These are phyloP conservation scores for Phrynocephalus versicolor DNA, from an alignment of 2,113 vertebrate genomes.

Conservation along the genomic window DNA sequence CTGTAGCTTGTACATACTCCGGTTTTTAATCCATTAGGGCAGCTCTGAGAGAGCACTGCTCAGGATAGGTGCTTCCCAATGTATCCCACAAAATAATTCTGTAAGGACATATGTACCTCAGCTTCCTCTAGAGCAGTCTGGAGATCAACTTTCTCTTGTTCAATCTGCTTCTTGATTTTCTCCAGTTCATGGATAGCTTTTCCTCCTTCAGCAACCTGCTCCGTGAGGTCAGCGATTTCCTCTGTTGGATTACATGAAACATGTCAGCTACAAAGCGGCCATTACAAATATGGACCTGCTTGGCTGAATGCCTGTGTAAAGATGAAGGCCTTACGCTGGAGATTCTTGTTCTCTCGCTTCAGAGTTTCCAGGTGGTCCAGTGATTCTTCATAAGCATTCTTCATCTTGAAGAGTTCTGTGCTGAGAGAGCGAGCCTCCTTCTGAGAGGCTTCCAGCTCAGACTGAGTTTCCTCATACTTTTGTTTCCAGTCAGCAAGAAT, in stretches of 20 bases:
- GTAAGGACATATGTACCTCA: slow-evolving; percentile 67
- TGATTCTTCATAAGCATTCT: slow-evolving; percentile 76
- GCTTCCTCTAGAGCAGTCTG: slow-evolving; percentile 85
- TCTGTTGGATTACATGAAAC: slow-evolving; percentile 70
- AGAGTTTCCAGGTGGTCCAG: slow-evolving; percentile 74
- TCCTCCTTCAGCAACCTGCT: slow-evolving; percentile 83
- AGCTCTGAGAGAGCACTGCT: background rate
- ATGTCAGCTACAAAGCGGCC: too few species aligned
- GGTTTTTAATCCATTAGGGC: background rate
- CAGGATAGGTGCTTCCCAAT: background rate
- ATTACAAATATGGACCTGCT: background rate
- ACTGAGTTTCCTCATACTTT: slow-evolving; percentile 73
- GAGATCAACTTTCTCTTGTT: slow-evolving; percentile 86
- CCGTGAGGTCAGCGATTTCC: slow-evolving; percentile 85
- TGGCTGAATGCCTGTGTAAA: background rate
- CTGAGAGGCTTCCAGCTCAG: slow-evolving; percentile 74
- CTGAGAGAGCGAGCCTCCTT: slow-evolving; percentile 74
- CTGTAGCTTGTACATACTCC: background rate
- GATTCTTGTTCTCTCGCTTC: slow-evolving; percentile 75
- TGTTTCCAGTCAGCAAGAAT: slow-evolving; percentile 76
- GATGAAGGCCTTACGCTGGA: slow-evolving; percentile 65
- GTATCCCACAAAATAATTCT: background rate
- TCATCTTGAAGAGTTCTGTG: slow-evolving; percentile 77
- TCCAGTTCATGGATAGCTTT: slow-evolving; percentile 89
- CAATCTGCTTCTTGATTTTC: slow-evolving; percentile 84